Base-by-base conservation (phyloP, 2,113 vertebrate species). In the Thamnaconus septentrionalis region DNA sequence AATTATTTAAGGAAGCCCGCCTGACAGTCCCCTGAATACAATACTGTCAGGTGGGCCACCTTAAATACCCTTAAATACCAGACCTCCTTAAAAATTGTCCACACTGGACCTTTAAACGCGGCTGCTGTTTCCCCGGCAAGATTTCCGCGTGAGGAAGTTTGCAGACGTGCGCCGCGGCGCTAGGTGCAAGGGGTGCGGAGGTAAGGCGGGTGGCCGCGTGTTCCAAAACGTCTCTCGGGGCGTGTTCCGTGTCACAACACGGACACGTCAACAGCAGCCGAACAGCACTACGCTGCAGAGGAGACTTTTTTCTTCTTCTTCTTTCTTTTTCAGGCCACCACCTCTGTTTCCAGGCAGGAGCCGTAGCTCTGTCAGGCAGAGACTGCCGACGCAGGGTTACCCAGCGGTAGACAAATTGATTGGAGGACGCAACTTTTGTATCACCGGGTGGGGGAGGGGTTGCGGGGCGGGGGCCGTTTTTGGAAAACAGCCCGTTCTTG, bases 241-340 rank as follows among this genome's bases (percentile, higher is more conserved):
- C 61, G n/a, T 50, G 66, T 70, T 68, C 49, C 73, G 65, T 74
- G 82, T 83, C 81, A 81, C 59, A 86, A 79, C 61, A 74, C 18
- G 41, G 53, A 46, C 40, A 40, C 42, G 57, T 75, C 64, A 69
- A 53, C 57, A 1, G 44, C 55, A 0, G 50, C 39, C 47, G 49
- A 1, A 58, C 47, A 41, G 9, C 45, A 71, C 10, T 58, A 48
- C 12, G 0, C 45, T 11, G 42, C 49, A 49, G 43, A 56, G 43
- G 18, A 41, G 67, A 8, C 41, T 10, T 50, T 66, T 55, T 63
- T 42, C 48, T 47, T 5, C 53, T 41, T 31, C 18, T 31, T 31
- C 18, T 31, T 31, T 2, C 18, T 31, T 31, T 31, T 31, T 31
- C 18, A 31, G 18, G 18, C 18, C 18, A 31, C 18, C 1, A 56